Conservation (phyloP, 2,113 vertebrate species). For the Lepus americanus region DNA sequence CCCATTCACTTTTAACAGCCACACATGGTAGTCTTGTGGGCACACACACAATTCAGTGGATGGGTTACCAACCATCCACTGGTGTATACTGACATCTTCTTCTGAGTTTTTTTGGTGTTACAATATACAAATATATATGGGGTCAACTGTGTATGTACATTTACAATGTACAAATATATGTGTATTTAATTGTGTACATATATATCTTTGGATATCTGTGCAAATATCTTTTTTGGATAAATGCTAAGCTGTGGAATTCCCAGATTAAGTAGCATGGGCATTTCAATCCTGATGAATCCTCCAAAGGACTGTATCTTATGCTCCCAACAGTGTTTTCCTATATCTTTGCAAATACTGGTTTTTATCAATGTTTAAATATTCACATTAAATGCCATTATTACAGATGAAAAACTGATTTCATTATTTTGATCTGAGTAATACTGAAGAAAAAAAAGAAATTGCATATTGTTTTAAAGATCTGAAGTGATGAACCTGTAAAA, state of each 20-base stretch:
- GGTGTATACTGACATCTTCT: too few species aligned
- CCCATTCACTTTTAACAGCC: neutral
- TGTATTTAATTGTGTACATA: too few species aligned
- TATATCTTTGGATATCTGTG: neutral
- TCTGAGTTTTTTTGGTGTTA: too few species aligned
- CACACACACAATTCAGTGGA: neutral
- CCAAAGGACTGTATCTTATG: neutral
- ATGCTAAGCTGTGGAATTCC: neutral
- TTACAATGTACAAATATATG: neutral
- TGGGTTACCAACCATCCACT: neutral
- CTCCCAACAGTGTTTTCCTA: neutral
- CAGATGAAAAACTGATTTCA: conserved; percentile 36
- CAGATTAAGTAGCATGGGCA: neutral
- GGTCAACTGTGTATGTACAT: neutral
- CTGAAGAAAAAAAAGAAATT: neutral
- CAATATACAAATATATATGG: too few species aligned
- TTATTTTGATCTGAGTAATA: conserved; percentile 41
- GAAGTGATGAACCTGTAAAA: conserved; percentile 6
- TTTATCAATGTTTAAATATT: neutral
- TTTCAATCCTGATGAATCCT: neutral
- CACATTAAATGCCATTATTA: neutral
- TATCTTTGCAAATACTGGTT: neutral
- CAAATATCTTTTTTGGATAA: neutral
- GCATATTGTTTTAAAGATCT: conserved; percentile 37
- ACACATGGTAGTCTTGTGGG: neutral